phyloP scores from a whole-genome alignment of 2,888 invertebrate genomes.

The Pediacus dermestoides region DNA sequence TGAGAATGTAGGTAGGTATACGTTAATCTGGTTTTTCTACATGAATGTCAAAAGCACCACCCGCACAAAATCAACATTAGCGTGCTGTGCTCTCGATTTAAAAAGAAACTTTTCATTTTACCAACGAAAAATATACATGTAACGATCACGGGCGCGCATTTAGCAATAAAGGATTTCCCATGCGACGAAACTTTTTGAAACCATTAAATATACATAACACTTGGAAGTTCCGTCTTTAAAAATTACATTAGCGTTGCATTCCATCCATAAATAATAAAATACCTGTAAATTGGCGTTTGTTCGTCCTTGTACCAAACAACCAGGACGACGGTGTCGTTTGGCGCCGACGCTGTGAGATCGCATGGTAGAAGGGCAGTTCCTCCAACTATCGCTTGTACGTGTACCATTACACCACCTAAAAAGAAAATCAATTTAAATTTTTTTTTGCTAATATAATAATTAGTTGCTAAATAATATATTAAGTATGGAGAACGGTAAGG shows the following conservation, averaged over 20 bases:
- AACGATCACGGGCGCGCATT: no score
- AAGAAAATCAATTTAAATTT: slow-evolving; percentile 31
- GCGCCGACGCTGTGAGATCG: slow-evolving; percentile 73
- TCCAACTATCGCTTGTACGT: slow-evolving; percentile 70
- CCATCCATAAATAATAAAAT: slow-evolving; percentile 34
- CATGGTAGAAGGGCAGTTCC: slow-evolving; percentile 81
- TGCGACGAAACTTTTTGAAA: slow-evolving; percentile 1
- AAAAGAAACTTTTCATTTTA: no score
- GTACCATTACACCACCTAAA: slow-evolving; percentile 46
- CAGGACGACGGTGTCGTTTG: slow-evolving; percentile 76
- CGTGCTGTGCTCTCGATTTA: no score
- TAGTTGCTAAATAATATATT: no score
- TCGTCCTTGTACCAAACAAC: slow-evolving; percentile 92
- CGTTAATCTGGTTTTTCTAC: no score
- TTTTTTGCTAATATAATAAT: not conserved
- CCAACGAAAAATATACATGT: no score
- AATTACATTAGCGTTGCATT: slow-evolving; percentile 15
- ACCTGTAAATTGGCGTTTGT: slow-evolving; percentile 84
- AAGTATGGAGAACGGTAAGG: no score
- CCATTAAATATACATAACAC: slow-evolving; percentile 9
- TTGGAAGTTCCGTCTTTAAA: slow-evolving; percentile 7
- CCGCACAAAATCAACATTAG: no score
- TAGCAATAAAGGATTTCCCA: slow-evolving; percentile 1
- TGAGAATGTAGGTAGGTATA: no score
- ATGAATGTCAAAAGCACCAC: no score